Conservation (phyloP, 2,888 invertebrate species). For the Chloromyia formosa region DNA sequence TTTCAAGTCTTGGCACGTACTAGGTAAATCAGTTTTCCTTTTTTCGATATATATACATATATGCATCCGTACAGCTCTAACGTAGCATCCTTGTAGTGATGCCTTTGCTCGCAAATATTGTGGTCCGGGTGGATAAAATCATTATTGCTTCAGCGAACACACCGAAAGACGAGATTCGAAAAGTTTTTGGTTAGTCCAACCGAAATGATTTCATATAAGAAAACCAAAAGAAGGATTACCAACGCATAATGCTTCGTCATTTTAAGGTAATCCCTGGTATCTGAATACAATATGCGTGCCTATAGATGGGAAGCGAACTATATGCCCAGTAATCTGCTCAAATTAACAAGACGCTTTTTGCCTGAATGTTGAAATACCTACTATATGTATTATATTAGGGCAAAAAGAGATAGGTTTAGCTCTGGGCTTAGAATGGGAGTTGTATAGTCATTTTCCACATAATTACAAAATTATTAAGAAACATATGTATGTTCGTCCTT, state of each 20-base stretch:
- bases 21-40: slow-evolving; percentile 40
- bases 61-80: too few species aligned
- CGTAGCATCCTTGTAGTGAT: too few species aligned
- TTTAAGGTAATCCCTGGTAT: slow-evolving; percentile 29
- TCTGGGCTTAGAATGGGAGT: too few species aligned
- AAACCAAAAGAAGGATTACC: slow-evolving; percentile 29
- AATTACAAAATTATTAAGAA: too few species aligned
- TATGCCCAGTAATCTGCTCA: too few species aligned
- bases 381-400: too few species aligned
- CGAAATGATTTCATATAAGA: slow-evolving; percentile 27
- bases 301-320: too few species aligned
- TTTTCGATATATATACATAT: slow-evolving; percentile 22
- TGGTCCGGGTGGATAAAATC: slow-evolving; percentile 19
- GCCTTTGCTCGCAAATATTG: not conserved
- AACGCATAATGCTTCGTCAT: slow-evolving; percentile 20
- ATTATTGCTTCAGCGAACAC: slow-evolving; percentile 13
- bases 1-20: slow-evolving; percentile 40
- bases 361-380: too few species aligned
- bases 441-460: too few species aligned
- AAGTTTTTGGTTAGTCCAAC: slow-evolving; percentile 35
- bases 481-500: too few species aligned
- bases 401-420: too few species aligned
- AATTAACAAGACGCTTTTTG: too few species aligned
- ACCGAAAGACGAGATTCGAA: not conserved
- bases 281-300: slow-evolving; percentile 19